Evolutionary conservation across 2,113 vertebrate species (phyloP).

Genomic region (Mustela nigripes): DNA sequence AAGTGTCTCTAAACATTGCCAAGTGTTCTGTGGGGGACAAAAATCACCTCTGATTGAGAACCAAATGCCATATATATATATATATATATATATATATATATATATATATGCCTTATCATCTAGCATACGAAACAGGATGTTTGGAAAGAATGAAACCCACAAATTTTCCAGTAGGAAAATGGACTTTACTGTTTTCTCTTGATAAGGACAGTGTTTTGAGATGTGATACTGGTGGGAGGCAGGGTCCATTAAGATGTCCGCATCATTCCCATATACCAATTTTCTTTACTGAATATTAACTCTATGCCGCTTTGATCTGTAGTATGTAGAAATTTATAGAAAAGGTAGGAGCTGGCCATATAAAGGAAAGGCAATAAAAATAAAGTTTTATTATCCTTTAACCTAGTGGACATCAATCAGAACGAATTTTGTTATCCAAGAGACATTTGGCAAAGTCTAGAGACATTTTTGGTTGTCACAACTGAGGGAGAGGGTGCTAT

Average conservation of each 20-base stretch:
- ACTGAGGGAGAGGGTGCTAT: not conserved
- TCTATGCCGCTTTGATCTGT: not conserved
- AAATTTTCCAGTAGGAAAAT: conserved; percentile 24
- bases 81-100: no score
- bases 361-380: conserved; percentile 40
- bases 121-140: not conserved
- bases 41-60: not conserved
- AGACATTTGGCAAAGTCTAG: not conserved
- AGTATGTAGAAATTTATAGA: conserved; percentile 19
- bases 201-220: not conserved
- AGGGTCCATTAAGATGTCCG: not conserved
- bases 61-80: not conserved
- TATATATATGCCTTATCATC: not conserved
- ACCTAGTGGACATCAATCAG: not conserved
- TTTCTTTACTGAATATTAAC: not conserved
- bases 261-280: not conserved
- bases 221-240: not conserved
- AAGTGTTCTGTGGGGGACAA: not conserved
- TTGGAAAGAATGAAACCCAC: conserved; percentile 32
- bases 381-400: not conserved
- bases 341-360: not conserved
- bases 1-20: not conserved
- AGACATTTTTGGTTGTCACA: not conserved
- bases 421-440: not conserved
- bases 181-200: not conserved